phyloP scores from a whole-genome alignment of 53 echinoderm and acorn worm genomes.

The Patiria pectinifera region DNA sequence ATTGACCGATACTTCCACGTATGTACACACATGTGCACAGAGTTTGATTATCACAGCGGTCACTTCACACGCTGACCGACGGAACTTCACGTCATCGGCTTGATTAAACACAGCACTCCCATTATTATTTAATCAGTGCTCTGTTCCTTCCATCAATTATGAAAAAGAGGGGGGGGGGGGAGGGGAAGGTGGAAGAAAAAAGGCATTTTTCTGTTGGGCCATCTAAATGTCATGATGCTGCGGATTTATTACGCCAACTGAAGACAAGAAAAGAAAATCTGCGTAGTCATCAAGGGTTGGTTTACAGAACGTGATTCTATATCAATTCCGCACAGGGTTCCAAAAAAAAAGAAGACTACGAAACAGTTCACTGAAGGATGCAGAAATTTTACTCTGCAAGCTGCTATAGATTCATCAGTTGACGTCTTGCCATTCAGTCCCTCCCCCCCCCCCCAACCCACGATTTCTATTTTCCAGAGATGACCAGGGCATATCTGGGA shows the following conservation, averaged over 20 bases:
- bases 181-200: background rate
- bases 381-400: too few relatives aligned
- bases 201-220: background rate
- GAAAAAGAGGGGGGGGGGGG: background rate
- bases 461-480: too few relatives aligned
- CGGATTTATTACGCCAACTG: background rate
- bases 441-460: too few relatives aligned
- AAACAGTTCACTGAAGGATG: background rate
- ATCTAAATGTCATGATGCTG: background rate
- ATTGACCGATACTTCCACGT: background rate
- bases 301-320: background rate
- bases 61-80: background rate
- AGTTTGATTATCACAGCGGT: constrained; percentile 3
- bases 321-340: background rate
- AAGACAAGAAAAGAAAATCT: background rate
- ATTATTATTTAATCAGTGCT: background rate
- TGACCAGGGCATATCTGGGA: background rate
- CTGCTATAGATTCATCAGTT: too few relatives aligned
- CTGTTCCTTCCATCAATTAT: background rate
- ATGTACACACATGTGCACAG: background rate
- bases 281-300: background rate
- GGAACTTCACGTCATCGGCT: background rate
- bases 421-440: too few relatives aligned
- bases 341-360: background rate
- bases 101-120: constrained; percentile 1